These are phyloP conservation scores for Anthophora plumipes DNA, from an alignment of 2,888 invertebrate genomes.

Conservation along the genomic window DNA sequence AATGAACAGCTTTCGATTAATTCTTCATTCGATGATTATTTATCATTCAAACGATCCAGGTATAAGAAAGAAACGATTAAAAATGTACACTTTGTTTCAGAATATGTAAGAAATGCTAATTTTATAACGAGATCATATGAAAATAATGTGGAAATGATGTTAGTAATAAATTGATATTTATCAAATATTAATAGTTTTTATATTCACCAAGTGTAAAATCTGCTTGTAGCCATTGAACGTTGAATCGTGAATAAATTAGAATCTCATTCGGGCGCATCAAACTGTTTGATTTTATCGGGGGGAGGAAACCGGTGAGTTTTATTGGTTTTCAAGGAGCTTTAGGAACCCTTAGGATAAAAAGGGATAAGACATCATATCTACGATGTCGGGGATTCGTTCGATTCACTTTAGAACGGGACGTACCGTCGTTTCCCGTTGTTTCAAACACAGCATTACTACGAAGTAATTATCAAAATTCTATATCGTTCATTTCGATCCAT, in stretches of 20 bases:
- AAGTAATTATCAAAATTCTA: neutral
- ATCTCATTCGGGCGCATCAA: constrained; percentile 32
- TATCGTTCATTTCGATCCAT: neutral
- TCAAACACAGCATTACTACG: constrained; percentile 9
- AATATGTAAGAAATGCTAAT: no score
- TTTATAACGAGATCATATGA: no score
- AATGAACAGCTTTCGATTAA: neutral
- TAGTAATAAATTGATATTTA: neutral
- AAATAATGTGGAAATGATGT: neutral
- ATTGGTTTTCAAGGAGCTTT: constrained; percentile 46
- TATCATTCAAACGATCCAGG: no score
- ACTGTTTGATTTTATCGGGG: constrained; percentile 50
- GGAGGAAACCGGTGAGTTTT: constrained; percentile 44
- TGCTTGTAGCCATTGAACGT: neutral
- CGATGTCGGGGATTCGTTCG: constrained; percentile 37
- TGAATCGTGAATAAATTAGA: constrained; percentile 51
- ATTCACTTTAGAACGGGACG: constrained; percentile 28
- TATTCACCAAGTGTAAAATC: neutral
- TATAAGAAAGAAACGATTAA: neutral
- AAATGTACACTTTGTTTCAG: neutral
- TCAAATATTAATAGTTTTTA: neutral
- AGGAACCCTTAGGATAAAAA: constrained; percentile 43
- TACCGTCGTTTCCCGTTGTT: constrained; percentile 22
- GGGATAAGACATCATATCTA: constrained; percentile 52
- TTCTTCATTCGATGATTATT: neutral